Evolutionary conservation across 2,888 invertebrate genomes (phyloP).

Genomic region (Ichneumoninae sp.): DNA sequence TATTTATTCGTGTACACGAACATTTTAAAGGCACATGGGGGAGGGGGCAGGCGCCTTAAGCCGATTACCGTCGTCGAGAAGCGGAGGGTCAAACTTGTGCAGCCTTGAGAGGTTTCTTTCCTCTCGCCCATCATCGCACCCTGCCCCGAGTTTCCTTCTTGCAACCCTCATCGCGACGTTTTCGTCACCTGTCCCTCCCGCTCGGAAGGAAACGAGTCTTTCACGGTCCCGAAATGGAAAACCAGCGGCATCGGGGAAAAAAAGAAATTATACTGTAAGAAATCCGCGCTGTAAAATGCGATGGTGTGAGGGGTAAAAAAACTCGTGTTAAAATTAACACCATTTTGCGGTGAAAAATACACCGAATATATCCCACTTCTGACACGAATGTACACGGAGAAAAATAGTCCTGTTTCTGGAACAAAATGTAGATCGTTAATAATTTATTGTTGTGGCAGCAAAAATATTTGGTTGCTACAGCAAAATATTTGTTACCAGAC

Average conservation of each 20-base stretch:
- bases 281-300: too few species aligned
- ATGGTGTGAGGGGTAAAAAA: too few species aligned
- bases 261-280: background rate
- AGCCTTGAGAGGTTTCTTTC: conserved; percentile 79
- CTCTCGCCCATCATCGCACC: conserved; percentile 43
- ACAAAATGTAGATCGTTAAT: too few species aligned
- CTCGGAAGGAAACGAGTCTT: conserved; percentile 45
- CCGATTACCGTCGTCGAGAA: conserved; percentile 78
- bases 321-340: too few species aligned
- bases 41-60: conserved; percentile 74
- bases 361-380: too few species aligned
- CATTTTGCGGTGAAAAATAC: too few species aligned
- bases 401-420: too few species aligned
- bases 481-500: too few species aligned
- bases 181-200: conserved; percentile 52
- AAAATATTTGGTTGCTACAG: too few species aligned
- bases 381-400: too few species aligned
- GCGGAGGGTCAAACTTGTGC: conserved; percentile 74
- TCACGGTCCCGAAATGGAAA: background rate
- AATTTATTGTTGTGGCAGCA: too few species aligned
- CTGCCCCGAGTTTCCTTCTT: background rate
- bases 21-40: conserved; percentile 75
- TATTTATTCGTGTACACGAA: conserved; percentile 71
- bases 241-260: background rate
- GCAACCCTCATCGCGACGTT: conserved; percentile 45